These are phyloP conservation scores for Tipula helvola DNA, from an alignment of 2,888 invertebrate genomes.

Conservation along the genomic window DNA sequence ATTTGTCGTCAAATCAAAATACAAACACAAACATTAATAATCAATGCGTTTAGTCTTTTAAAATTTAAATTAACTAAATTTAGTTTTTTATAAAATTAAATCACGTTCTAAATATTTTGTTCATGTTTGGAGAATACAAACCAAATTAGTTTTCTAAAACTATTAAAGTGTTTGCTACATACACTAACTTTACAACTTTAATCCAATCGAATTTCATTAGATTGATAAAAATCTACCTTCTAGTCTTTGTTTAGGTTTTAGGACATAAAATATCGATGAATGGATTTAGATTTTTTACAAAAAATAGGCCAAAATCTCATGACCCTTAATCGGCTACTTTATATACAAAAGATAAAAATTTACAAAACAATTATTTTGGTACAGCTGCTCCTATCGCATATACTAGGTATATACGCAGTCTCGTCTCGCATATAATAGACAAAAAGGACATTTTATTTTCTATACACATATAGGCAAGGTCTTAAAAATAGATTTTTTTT, in stretches of 20 bases:
- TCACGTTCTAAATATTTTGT: not conserved
- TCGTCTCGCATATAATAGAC: not conserved
- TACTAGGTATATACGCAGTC: not conserved
- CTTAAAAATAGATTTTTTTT: not conserved
- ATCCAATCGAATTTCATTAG: not conserved
- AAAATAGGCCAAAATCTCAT: not conserved
- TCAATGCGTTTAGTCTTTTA: not conserved
- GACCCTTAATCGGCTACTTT: conserved; percentile 4
- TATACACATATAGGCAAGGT: not conserved
- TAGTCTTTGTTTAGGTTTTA: not conserved
- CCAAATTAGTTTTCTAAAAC: not conserved
- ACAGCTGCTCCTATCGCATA: not conserved
- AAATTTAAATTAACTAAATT: not conserved
- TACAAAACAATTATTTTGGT: not conserved
- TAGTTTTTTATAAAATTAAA: not conserved
- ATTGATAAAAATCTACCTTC: not conserved
- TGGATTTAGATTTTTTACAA: not conserved
- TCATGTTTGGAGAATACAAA: not conserved
- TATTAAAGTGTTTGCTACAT: not conserved
- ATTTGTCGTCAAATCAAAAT: not conserved
- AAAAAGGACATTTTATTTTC: not conserved
- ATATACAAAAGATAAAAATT: not conserved
- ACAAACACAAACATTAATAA: not conserved
- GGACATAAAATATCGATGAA: not conserved
- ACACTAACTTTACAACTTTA: not conserved